Evolutionary conservation across 2,797 vertebrate genomes (phyloP).

Genomic region (Spheniscus humboldti): DNA sequence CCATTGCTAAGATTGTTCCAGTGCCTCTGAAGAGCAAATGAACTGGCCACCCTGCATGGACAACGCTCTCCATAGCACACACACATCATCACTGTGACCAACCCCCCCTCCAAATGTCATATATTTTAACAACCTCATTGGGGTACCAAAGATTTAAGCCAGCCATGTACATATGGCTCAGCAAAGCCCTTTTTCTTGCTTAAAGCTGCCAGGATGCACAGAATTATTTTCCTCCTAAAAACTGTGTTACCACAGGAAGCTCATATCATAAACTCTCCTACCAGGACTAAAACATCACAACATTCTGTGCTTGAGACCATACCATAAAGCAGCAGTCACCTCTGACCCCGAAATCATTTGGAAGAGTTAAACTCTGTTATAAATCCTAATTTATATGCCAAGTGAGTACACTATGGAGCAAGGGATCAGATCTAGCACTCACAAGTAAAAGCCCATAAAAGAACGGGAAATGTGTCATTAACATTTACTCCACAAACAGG

Average conservation of each 20-base stretch:
- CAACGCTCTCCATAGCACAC: not conserved
- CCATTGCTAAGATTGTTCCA: not conserved
- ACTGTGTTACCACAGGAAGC: not conserved
- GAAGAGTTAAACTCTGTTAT: constrained; percentile 32
- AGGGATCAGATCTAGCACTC: constrained; percentile 27
- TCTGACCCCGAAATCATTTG: constrained; percentile 8
- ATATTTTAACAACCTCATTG: not conserved
- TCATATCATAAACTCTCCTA: constrained; percentile 4
- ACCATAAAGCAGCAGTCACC: constrained; percentile 30
- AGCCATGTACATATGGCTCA: not conserved
- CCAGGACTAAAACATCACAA: not conserved
- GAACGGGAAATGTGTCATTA: constrained; percentile 13
- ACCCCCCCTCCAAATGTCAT: not conserved
- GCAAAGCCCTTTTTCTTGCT: not conserved
- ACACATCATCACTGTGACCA: not conserved
- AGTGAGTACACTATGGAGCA: not conserved
- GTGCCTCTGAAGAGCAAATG: not conserved
- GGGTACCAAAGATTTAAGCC: not conserved
- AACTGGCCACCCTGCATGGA: not conserved
- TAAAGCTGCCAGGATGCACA: not conserved
- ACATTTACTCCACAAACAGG: constrained; percentile 26
- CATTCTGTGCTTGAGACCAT: not conserved
- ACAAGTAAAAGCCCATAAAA: constrained; percentile 31
- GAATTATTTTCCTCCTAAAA: constrained; percentile 9
- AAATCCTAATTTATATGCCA: constrained; percentile 57